Conservation (phyloP, 2,113 vertebrate species). For the Panthera leo region DNA sequence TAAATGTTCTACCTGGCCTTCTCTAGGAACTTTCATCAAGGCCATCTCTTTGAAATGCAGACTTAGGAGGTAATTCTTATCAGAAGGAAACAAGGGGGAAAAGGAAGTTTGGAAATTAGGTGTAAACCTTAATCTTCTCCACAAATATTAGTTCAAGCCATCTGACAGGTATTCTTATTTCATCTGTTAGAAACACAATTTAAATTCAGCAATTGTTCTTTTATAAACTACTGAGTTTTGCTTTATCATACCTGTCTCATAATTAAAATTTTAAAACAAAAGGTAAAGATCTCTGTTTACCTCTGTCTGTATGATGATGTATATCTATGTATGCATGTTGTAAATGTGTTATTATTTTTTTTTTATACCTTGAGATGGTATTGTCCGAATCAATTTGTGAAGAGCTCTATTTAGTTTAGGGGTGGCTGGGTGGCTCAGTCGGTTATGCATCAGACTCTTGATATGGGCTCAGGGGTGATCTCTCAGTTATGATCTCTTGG, state of each 20-base stretch:
- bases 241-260: background rate
- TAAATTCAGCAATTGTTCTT: background rate
- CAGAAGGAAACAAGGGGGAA: background rate
- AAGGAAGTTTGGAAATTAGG: background rate
- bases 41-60: background rate
- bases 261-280: background rate
- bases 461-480: too few relatives aligned
- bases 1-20: background rate
- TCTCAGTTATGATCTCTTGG: too few relatives aligned
- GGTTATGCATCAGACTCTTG: too few relatives aligned
- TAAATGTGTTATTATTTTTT: background rate
- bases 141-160: background rate
- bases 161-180: background rate
- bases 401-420: background rate
- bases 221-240: background rate
- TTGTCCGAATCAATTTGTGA: background rate
- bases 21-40: background rate
- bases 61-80: background rate
- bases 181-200: background rate
- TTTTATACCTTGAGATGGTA: background rate
- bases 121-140: background rate
- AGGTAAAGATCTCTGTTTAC: background rate
- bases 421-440: too few relatives aligned
- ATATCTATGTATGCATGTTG: background rate
- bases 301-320: background rate